Evolutionary conservation across 2,888 invertebrate species (phyloP).

Genomic region (Rotaria macrura): DNA sequence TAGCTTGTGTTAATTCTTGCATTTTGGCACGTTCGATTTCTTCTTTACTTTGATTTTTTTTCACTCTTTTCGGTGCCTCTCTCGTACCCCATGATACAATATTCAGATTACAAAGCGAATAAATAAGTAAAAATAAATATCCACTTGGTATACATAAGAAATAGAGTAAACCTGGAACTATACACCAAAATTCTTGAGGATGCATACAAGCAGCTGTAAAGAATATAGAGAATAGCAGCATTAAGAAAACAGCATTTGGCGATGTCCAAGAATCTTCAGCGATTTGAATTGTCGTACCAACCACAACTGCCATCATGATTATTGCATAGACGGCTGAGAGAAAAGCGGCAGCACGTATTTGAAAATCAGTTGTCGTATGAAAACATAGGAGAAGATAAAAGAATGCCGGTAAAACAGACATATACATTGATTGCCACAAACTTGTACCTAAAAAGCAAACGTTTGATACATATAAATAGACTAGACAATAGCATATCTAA

Average conservation of each 20-base stretch:
- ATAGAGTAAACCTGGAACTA: constrained; percentile 66
- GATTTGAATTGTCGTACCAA: constrained; percentile 38
- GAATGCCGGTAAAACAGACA: constrained; percentile 36
- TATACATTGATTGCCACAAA: constrained; percentile 69
- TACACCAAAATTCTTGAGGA: constrained; percentile 64
- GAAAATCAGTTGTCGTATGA: constrained; percentile 57
- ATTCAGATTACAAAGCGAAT: constrained; percentile 80
- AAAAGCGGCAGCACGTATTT: constrained; percentile 55
- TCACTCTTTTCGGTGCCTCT: constrained; percentile 55
- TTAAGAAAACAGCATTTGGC: constrained; percentile 39
- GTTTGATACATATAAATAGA: too few relatives aligned
- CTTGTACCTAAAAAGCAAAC: constrained; percentile 57
- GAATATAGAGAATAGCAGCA: constrained; percentile 65
- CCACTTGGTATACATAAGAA: constrained; percentile 84
- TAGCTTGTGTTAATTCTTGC: constrained; percentile 30
- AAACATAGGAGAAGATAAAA: constrained; percentile 39
- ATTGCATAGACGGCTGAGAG: constrained; percentile 39
- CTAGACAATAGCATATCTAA: too few relatives aligned
- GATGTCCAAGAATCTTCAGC: constrained; percentile 36
- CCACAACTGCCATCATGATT: constrained; percentile 39
- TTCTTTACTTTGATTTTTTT: constrained; percentile 69
- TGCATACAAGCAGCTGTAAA: constrained; percentile 88
- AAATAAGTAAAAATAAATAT: constrained; percentile 81
- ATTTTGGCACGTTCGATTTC: constrained; percentile 64
- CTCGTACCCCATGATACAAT: constrained; percentile 87